These are phyloP conservation scores for Drosophila borealis DNA, from an alignment of 2,888 invertebrate genomes.

Conservation along the genomic window DNA sequence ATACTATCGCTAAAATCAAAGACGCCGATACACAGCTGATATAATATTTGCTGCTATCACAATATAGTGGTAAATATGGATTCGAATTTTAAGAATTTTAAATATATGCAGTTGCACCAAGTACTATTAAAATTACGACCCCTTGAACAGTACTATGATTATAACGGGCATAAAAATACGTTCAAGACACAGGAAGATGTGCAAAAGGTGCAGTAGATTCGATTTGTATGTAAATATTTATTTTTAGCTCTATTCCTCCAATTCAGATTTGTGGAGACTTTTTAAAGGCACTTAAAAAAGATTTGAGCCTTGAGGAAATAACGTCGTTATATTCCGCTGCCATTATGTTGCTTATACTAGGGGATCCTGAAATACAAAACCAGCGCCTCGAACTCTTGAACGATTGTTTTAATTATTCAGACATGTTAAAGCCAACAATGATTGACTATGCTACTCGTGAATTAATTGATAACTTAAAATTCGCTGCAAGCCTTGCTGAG, in stretches of 20 bases:
- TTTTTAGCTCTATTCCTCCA: neutral
- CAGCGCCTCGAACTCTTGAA: conserved; percentile 52
- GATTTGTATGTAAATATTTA: neutral
- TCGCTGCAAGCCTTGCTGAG: conserved; percentile 22
- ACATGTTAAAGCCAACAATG: conserved; percentile 68
- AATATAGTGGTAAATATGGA: conserved; percentile 18
- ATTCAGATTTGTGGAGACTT: conserved; percentile 40
- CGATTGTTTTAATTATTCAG: conserved; percentile 60
- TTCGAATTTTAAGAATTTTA: conserved; percentile 36
- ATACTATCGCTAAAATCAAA: conserved; percentile 9
- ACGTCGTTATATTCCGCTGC: conserved; percentile 47
- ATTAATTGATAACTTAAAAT: conserved; percentile 39
- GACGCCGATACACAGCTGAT: neutral
- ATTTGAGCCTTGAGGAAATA: conserved; percentile 54
- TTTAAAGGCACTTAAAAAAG: conserved; percentile 21
- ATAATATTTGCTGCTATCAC: neutral
- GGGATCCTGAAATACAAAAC: conserved; percentile 12
- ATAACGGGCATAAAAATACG: neutral
- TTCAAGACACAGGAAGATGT: conserved; percentile 11
- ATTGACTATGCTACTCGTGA: conserved; percentile 55
- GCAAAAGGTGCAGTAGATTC: conserved; percentile 24
- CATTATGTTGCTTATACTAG: conserved; percentile 39
- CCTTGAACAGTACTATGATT: conserved; percentile 27
- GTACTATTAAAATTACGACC: conserved; percentile 29
- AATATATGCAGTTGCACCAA: conserved; percentile 31